A percentile compares a stretch with the other conserved stretches of the same genome.
Conservation (phyloP, 2,797 vertebrate species). For the Rhabdomys pumilio region DNA sequence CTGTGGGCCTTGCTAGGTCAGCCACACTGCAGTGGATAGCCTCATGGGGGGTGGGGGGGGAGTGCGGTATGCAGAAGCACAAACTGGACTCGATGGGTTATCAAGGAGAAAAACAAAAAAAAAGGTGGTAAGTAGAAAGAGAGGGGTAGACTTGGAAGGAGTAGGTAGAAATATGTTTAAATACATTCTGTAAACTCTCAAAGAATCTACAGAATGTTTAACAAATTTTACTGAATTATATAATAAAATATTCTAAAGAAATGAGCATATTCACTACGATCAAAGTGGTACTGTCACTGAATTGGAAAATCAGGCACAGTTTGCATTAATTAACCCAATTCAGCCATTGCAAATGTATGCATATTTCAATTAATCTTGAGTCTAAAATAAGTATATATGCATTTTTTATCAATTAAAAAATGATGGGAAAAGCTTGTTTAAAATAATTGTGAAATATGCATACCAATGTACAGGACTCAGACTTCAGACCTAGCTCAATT, state of each 20-base stretch:
- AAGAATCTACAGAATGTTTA: background rate
- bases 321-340: background rate
- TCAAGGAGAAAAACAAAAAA: background rate
- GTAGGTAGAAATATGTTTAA: background rate
- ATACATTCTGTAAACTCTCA: background rate
- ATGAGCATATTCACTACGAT: background rate
- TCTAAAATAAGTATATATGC: background rate
- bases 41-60: background rate
- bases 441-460: background rate
- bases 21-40: background rate
- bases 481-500: constrained; percentile 49
- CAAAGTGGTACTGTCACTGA: background rate
- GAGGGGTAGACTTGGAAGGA: background rate
- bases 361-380: background rate
- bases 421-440: background rate
- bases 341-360: background rate
- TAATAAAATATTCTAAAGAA: constrained; percentile 1
- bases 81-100: background rate
- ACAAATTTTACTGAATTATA: background rate
- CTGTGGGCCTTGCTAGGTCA: background rate
- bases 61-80: background rate
- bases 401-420: background rate
- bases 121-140: too few relatives aligned
- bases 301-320: background rate
- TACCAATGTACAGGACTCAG: constrained; percentile 1